Evolutionary conservation across 1,140 invertebrate genomes (phyloP).

Genomic region (Caligus rogercresseyi): DNA sequence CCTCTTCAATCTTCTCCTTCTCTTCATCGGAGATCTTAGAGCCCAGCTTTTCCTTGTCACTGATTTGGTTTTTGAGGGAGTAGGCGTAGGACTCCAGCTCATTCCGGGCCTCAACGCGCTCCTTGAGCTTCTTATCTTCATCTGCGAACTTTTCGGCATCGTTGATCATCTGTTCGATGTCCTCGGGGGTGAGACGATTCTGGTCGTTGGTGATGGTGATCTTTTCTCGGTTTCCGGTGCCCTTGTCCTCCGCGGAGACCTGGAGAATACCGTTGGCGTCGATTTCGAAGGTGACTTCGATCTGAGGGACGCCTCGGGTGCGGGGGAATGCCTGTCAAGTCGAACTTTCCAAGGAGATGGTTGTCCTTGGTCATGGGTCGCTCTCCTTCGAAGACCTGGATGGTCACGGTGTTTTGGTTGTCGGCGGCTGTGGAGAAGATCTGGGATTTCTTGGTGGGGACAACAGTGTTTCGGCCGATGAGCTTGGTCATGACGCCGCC

Average conservation of each 20-base stretch:
- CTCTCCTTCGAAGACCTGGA: conserved; percentile 94
- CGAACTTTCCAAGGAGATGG: conserved; percentile 91
- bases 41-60: conserved; percentile 94
- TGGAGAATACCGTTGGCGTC: conserved; percentile 34
- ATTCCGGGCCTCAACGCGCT: conserved; percentile 72
- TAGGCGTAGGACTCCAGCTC: conserved; percentile 95
- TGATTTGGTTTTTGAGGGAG: conserved; percentile 89
- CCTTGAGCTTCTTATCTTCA: conserved; percentile 94
- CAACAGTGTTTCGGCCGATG: conserved; percentile 76
- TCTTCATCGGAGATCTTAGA: conserved; percentile 75
- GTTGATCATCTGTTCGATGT: conserved; percentile 44
- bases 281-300: conserved; percentile 33
- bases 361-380: conserved; percentile 99
- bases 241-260: conserved; percentile 41
- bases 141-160: conserved; percentile 86
- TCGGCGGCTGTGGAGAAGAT: conserved; percentile 98
- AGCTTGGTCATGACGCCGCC: conserved; percentile 99
- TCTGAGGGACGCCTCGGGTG: conserved; percentile 49
- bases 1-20: conserved; percentile 71
- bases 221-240: conserved; percentile 42
- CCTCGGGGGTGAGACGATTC: conserved; percentile 39
- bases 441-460: conserved; percentile 98
- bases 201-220: conserved; percentile 46
- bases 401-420: conserved; percentile 97
- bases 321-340: conserved; percentile 91